Evolutionary conservation across 2,888 invertebrate species (phyloP).

Genomic region (Drosophila anomelani): DNA sequence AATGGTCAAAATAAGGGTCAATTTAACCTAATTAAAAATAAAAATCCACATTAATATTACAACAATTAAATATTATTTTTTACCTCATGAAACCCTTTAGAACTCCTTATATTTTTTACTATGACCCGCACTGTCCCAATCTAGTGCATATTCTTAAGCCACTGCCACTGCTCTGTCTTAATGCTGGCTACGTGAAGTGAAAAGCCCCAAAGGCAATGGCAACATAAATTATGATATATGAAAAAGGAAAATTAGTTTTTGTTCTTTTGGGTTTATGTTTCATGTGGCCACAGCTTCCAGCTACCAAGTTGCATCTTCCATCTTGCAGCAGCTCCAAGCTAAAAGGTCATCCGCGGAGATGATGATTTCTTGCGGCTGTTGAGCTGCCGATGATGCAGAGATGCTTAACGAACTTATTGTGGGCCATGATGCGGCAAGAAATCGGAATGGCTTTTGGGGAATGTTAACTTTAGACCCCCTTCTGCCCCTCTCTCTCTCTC

Average conservation of each 20-base stretch:
- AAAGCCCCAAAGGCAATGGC: constrained; percentile 40
- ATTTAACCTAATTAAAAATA: too few relatives aligned
- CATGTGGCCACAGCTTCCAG: not conserved
- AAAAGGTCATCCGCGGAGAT: constrained; percentile 55
- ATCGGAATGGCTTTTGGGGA: constrained; percentile 50
- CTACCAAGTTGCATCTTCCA: constrained; percentile 3
- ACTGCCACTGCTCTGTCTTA: constrained; percentile 11
- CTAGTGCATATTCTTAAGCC: not conserved
- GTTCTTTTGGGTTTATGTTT: constrained; percentile 32
- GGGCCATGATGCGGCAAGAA: constrained; percentile 71
- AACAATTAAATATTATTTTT: not conserved
- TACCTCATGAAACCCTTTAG: not conserved
- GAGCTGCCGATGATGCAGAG: constrained; percentile 16
- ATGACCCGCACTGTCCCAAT: constrained; percentile 10
- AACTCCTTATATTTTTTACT: not conserved
- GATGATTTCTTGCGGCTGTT: constrained; percentile 39
- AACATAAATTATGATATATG: constrained; percentile 42
- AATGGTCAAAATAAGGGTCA: too few relatives aligned
- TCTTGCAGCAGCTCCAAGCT: constrained; percentile 24
- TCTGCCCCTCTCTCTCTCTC: not conserved
- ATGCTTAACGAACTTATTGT: constrained; percentile 68
- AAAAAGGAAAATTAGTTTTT: constrained; percentile 71
- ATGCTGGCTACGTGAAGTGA: constrained; percentile 63
- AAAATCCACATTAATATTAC: too few relatives aligned
- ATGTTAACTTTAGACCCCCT: constrained; percentile 9